Conservation (phyloP, 2,113 vertebrate genomes). For the Sula dactylatra region DNA sequence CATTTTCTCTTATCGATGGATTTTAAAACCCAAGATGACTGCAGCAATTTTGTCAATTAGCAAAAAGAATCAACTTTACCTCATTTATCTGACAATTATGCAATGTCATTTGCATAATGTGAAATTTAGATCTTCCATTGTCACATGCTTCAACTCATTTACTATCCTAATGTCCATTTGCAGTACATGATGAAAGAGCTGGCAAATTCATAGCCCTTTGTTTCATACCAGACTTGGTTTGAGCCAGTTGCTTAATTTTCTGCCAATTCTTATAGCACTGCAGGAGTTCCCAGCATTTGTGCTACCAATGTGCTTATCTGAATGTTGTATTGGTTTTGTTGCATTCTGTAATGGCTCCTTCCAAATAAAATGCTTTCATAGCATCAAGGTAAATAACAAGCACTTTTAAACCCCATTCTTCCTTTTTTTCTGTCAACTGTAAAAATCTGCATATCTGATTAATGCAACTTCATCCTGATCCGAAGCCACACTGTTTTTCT, state of each 20-base stretch:
- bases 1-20: background rate
- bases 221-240: background rate
- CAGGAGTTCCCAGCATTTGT: background rate
- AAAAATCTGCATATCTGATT: constrained; percentile 10
- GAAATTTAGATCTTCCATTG: background rate
- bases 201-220: background rate
- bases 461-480: background rate
- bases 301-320: background rate
- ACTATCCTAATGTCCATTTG: background rate
- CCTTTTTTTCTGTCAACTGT: background rate
- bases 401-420: background rate
- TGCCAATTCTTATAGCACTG: background rate
- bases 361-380: background rate
- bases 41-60: background rate
- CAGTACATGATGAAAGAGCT: background rate
- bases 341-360: background rate
- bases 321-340: background rate
- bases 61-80: background rate
- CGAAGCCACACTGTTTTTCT: background rate
- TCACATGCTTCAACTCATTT: background rate
- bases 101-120: constrained; percentile 12
- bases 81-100: background rate
- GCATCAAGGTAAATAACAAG: background rate
- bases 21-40: background rate
- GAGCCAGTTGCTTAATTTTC: constrained; percentile 31